These are phyloP conservation scores for Buceros bicornis DNA, from an alignment of 2,797 vertebrate species.

Conservation along the genomic window DNA sequence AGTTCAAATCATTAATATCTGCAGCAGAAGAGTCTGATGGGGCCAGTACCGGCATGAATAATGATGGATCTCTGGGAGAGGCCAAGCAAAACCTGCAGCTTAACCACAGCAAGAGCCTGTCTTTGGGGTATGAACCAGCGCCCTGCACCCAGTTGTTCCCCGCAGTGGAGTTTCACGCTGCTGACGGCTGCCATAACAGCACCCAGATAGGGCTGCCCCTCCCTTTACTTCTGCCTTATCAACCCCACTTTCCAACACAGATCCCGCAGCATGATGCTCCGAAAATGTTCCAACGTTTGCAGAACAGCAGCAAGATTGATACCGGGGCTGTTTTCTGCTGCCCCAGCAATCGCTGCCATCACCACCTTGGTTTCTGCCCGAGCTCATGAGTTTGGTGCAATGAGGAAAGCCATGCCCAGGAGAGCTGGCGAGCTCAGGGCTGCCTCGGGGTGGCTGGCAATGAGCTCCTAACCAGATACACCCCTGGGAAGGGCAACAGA, in stretches of 20 bases:
- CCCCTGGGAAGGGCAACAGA: not conserved
- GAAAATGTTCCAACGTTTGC: rapidly evolving
- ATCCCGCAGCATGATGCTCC: rapidly evolving
- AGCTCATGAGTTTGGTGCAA: not conserved
- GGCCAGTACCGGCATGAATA: constrained; percentile 42
- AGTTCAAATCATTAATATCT: constrained; percentile 70
- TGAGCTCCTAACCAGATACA: not conserved
- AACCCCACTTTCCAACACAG: not conserved
- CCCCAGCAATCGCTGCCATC: rapidly evolving
- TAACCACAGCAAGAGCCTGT: constrained; percentile 32
- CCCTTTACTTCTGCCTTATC: not conserved
- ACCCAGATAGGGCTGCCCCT: not conserved
- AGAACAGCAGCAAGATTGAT: not conserved
- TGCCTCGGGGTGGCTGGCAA: not conserved
- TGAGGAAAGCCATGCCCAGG: not conserved
- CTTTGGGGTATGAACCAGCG: constrained; percentile 35
- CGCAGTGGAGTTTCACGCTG: not conserved
- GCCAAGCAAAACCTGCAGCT: constrained; percentile 59
- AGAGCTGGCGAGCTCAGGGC: not conserved
- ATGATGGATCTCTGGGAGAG: constrained; percentile 59
- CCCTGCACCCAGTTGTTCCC: constrained; percentile 8
- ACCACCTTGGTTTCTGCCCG: not conserved
- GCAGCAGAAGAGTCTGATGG: constrained; percentile 44
- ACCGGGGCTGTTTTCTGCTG: not conserved
- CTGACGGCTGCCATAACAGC: not conserved